Percentiles rank a stretch among this genome's conserved stretches.
These are phyloP conservation scores for Vesta saturnalis DNA, from an alignment of 2,888 invertebrate species.

Conservation along the genomic window DNA sequence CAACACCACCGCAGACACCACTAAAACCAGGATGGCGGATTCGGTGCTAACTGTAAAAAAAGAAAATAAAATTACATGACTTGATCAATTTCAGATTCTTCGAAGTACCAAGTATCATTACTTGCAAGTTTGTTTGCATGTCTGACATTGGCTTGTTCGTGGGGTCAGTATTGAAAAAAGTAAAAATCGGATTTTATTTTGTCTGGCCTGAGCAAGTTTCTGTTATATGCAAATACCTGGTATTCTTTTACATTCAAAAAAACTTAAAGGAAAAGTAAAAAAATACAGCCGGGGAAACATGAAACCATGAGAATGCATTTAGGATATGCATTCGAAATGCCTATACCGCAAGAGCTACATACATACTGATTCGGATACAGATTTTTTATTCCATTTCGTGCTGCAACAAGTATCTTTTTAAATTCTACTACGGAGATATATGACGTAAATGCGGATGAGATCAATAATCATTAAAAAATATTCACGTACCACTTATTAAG, in stretches of 20 bases:
- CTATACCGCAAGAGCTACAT: not conserved
- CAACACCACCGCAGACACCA: conserved; percentile 55
- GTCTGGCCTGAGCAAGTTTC: conserved; percentile 55
- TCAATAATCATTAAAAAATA: too few relatives aligned
- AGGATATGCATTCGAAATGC: conserved; percentile 30
- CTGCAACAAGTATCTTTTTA: too few relatives aligned
- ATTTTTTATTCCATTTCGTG: too few relatives aligned
- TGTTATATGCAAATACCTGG: conserved; percentile 55
- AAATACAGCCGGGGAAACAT: conserved; percentile 15
- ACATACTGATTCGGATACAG: not conserved
- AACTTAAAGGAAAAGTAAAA: conserved; percentile 33
- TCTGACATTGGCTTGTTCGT: conserved; percentile 36
- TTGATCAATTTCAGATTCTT: conserved; percentile 16
- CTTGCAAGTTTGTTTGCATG: conserved; percentile 30
- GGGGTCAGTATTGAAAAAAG: conserved; percentile 40
- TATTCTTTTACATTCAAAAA: conserved; percentile 39
- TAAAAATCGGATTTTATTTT: conserved; percentile 56
- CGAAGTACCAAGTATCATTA: conserved; percentile 23
- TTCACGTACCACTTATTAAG: too few relatives aligned
- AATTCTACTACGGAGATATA: too few relatives aligned
- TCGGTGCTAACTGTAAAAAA: conserved; percentile 55
- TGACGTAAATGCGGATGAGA: too few relatives aligned
- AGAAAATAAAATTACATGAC: conserved; percentile 20
- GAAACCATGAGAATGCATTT: conserved; percentile 37
- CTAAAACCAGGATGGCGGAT: conserved; percentile 55